Conservation (phyloP, 2,797 vertebrate genomes). For the Sphenodon punctatus region DNA sequence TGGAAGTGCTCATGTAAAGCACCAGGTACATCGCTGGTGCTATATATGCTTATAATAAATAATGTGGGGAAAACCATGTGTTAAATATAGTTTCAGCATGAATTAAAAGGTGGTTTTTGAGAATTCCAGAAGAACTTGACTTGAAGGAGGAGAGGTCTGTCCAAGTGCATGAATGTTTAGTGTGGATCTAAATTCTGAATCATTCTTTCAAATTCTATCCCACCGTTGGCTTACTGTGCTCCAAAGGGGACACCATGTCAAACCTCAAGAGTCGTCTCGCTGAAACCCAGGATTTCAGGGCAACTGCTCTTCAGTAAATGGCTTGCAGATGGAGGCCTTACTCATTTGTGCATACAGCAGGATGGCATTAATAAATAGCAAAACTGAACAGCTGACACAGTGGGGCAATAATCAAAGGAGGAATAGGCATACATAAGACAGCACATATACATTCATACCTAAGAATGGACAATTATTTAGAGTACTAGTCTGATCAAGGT, state of each 20-base stretch:
- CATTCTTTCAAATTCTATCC: neutral
- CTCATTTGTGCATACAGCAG: neutral
- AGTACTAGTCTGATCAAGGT: neutral
- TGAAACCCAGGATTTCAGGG: no score
- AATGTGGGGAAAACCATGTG: neutral
- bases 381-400: neutral
- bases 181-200: neutral
- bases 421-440: neutral
- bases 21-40: no score
- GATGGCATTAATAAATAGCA: neutral
- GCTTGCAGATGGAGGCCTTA: no score
- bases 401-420: neutral
- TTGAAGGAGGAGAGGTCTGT: neutral
- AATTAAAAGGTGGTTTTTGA: neutral
- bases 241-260: neutral
- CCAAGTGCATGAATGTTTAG: neutral
- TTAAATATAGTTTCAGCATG: neutral
- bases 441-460: neutral
- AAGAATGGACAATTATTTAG: neutral
- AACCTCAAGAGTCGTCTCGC: no score
- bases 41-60: no score
- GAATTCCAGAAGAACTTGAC: neutral
- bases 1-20: neutral
- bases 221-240: fast-evolving
- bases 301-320: no score